Percentiles rank a stretch among this genome's conserved stretches.
phyloP scores from a whole-genome alignment of 1,140 invertebrate genomes.

The Latrodectus geometricus region DNA sequence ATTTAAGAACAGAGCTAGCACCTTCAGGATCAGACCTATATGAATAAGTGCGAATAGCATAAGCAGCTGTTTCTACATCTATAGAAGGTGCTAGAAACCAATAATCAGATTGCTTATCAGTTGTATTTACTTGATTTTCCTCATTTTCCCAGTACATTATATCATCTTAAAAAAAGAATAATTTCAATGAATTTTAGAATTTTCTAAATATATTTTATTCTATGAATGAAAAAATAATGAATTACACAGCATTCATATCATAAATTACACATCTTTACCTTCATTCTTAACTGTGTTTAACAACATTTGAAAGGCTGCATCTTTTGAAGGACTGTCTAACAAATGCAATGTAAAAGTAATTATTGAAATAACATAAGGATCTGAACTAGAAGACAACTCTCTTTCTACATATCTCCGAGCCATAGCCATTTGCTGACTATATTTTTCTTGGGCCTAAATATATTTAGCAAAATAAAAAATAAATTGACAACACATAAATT shows the following conservation, averaged over 20 bases:
- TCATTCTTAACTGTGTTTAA: slow-evolving; percentile 76
- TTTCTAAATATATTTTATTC: background rate
- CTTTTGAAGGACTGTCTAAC: slow-evolving; percentile 78
- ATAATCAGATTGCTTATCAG: slow-evolving; percentile 77
- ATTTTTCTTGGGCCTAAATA: slow-evolving; percentile 72
- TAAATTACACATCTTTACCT: slow-evolving; percentile 4
- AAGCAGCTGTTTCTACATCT: slow-evolving; percentile 90
- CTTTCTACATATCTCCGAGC: slow-evolving; percentile 83
- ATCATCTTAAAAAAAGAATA: slow-evolving; percentile 38
- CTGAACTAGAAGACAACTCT: slow-evolving; percentile 77
- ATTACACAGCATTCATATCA: background rate
- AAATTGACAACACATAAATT: too few relatives aligned
- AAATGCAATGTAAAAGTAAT: slow-evolving; percentile 81
- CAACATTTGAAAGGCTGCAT: slow-evolving; percentile 76
- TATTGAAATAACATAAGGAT: slow-evolving; percentile 83
- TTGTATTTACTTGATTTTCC: slow-evolving; percentile 60
- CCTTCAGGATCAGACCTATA: slow-evolving; percentile 74
- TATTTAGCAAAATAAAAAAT: background rate
- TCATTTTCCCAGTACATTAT: slow-evolving; percentile 57
- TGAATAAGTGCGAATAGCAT: slow-evolving; percentile 74
- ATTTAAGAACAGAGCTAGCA: slow-evolving; percentile 83
- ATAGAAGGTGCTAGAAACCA: slow-evolving; percentile 77
- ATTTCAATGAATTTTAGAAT: background rate
- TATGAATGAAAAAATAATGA: slow-evolving; percentile 3
- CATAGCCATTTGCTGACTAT: slow-evolving; percentile 73